phyloP scores from a whole-genome alignment of 2,113 vertebrate species.

The Jacana jacana region DNA sequence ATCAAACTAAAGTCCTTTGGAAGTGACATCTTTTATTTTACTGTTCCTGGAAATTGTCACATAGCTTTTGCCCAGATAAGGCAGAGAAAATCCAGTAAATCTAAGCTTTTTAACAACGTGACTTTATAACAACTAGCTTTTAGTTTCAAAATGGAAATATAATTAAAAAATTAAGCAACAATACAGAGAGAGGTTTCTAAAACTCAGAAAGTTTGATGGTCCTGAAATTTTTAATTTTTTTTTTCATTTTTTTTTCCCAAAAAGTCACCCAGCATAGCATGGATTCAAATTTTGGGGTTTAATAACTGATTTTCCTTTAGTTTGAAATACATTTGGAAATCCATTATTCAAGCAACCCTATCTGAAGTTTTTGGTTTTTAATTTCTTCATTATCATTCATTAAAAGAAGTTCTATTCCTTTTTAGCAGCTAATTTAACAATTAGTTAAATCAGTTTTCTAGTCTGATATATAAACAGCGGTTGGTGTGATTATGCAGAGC shows the following conservation, averaged over 20 bases:
- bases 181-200: not conserved
- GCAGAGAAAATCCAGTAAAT: not conserved
- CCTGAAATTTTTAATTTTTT: not conserved
- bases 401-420: not conserved
- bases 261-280: not conserved
- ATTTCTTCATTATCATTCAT: not conserved
- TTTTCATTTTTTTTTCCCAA: not conserved
- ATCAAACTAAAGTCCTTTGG: not conserved
- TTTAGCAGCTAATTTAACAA: not conserved
- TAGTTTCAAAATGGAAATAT: not conserved
- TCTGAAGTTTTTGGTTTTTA: not conserved
- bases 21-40: not conserved
- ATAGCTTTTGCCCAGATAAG: not conserved
- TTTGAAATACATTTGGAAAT: not conserved
- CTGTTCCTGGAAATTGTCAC: not conserved
- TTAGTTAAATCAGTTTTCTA: not conserved
- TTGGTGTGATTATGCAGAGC: not conserved
- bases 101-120: not conserved
- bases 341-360: not conserved
- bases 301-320: not conserved
- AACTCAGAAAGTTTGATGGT: not conserved
- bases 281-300: not conserved
- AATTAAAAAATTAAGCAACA: not conserved
- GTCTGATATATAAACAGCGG: not conserved
- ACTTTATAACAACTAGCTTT: not conserved